Evolutionary conservation across 2,888 invertebrate species (phyloP).

Genomic region (Axea sp.): DNA sequence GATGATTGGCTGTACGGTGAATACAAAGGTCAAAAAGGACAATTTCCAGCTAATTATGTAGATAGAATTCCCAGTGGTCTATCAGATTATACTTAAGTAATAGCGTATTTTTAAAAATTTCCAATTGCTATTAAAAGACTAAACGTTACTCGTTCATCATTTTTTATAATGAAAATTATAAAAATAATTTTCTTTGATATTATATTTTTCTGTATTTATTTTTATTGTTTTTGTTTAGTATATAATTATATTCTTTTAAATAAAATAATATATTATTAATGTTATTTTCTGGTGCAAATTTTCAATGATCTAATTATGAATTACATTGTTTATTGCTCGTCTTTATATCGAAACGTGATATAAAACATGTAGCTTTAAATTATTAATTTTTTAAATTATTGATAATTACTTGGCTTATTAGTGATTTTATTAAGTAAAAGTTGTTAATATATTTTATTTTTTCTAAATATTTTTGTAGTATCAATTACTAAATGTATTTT

Average conservation of each 20-base stretch:
- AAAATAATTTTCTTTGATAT: too few species aligned
- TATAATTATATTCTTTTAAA: too few species aligned
- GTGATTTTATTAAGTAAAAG: too few species aligned
- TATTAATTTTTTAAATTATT: not conserved
- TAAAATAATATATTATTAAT: not conserved
- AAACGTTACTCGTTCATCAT: not conserved
- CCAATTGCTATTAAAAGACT: not conserved
- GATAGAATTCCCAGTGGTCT: constrained; percentile 81
- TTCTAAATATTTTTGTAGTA: too few species aligned
- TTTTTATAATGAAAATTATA: constrained; percentile 1
- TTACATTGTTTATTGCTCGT: constrained; percentile 1
- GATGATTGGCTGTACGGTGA: constrained; percentile 90
- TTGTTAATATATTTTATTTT: too few species aligned
- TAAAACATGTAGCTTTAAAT: not conserved
- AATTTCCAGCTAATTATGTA: constrained; percentile 90
- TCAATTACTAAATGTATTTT: too few species aligned
- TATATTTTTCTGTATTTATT: too few species aligned
- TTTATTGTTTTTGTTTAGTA: too few species aligned
- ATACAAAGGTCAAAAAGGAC: constrained; percentile 84
- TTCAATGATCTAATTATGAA: too few species aligned
- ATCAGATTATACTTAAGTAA: constrained; percentile 51
- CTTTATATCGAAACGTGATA: not conserved
- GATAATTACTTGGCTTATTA: too few species aligned
- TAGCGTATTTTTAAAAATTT: not conserved
- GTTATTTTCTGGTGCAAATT: too few species aligned